phyloP scores from a whole-genome alignment of 2,113 vertebrate genomes.

The Condylura cristata region DNA sequence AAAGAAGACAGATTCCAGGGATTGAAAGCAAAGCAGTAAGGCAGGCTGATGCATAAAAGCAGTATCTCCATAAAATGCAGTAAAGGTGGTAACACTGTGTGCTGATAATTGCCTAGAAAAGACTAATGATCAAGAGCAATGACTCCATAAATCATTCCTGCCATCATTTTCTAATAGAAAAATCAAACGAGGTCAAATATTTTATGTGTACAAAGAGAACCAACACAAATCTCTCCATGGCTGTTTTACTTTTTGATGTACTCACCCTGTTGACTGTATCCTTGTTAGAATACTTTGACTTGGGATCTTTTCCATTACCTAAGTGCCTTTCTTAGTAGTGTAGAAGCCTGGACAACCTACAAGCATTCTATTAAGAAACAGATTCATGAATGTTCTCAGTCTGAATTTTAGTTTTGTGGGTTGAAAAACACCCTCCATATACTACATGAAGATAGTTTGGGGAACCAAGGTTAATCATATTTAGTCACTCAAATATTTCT shows the following conservation, averaged over 20 bases:
- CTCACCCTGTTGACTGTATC: background rate
- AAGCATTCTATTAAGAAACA: background rate
- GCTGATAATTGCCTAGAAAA: background rate
- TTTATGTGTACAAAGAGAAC: conserved; percentile 19
- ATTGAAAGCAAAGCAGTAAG: background rate
- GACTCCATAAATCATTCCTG: conserved; percentile 12
- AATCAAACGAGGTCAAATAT: conserved; percentile 42
- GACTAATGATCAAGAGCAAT: conserved; percentile 1
- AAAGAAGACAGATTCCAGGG: conserved; percentile 30
- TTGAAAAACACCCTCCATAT: background rate
- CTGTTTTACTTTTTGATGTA: conserved; percentile 16
- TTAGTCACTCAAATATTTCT: conserved; percentile 74
- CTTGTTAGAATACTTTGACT: conserved; percentile 8
- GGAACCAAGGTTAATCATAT: conserved; percentile 67
- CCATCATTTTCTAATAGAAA: conserved; percentile 43
- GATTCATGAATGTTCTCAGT: background rate
- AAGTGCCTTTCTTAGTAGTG: background rate
- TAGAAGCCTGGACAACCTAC: background rate
- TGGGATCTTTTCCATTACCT: background rate
- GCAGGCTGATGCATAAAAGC: background rate
- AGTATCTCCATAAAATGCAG: background rate
- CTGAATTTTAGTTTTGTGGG: conserved; percentile 64
- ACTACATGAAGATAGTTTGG: conserved; percentile 61
- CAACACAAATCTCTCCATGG: conserved; percentile 21
- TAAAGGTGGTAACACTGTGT: background rate